Percentiles rank a stretch among this genome's conserved stretches.
These are phyloP conservation scores for Oreotrochilus melanogaster DNA, from an alignment of 2,113 vertebrate species.

Conservation along the genomic window DNA sequence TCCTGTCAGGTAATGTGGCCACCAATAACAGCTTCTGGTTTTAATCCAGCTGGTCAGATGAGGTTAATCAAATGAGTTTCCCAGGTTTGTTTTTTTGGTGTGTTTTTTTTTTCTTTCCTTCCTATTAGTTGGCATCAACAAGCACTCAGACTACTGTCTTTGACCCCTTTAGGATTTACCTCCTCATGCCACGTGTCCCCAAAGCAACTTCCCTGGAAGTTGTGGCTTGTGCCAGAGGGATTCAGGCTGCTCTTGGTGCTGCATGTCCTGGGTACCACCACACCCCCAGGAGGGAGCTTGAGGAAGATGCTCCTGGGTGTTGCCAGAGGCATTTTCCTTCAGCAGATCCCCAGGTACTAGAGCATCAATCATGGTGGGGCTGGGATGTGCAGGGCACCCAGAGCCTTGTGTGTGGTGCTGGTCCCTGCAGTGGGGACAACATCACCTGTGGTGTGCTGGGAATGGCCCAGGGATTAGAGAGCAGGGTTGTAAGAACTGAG, in stretches of 20 bases:
- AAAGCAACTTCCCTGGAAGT: background rate
- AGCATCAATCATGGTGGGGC: background rate
- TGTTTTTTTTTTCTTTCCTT: background rate
- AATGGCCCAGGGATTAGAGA: constrained; percentile 25
- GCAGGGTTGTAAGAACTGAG: background rate
- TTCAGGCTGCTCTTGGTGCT: background rate
- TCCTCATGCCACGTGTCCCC: background rate
- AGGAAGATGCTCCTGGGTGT: constrained; percentile 18
- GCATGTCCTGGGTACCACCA: background rate
- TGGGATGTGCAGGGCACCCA: background rate
- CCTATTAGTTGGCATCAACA: background rate
- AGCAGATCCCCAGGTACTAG: background rate
- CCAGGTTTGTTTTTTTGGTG: background rate
- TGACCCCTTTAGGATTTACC: background rate
- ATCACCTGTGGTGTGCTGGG: background rate
- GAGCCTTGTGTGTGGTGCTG: accelerated
- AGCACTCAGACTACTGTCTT: background rate
- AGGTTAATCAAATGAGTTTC: background rate
- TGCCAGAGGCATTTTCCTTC: constrained; percentile 24
- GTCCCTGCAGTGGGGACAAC: background rate
- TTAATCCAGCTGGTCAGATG: background rate
- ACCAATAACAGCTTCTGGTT: background rate
- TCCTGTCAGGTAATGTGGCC: background rate
- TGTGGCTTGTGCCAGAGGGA: background rate
- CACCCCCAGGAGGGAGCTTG: background rate